Evolutionary conservation across 2,888 invertebrate genomes (phyloP).

Genomic region (Trachelus tabidus): DNA sequence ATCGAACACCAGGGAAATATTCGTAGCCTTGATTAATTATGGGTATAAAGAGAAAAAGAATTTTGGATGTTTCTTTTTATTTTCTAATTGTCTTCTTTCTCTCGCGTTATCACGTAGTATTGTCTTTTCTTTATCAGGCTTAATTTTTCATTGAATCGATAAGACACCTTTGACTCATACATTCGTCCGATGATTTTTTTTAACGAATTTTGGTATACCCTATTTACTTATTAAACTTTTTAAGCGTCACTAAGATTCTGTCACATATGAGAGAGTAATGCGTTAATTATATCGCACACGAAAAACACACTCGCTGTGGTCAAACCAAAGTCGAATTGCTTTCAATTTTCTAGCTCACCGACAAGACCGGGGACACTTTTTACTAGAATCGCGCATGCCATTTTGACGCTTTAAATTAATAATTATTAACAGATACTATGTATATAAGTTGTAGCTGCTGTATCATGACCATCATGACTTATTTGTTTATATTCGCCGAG

Average conservation of each 20-base stretch:
- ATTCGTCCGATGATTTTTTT: constrained; percentile 1
- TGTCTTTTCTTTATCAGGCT: neutral
- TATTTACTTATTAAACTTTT: neutral
- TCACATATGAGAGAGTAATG: neutral
- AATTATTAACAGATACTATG: too few species aligned
- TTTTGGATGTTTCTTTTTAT: neutral
- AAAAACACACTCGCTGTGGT: constrained; percentile 27
- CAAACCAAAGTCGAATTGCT: constrained; percentile 18
- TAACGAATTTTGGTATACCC: constrained; percentile 8
- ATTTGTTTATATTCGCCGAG: too few species aligned
- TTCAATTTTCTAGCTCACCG: neutral
- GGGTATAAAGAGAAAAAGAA: neutral
- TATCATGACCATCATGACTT: too few species aligned
- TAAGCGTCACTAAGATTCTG: neutral
- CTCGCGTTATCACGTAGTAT: neutral
- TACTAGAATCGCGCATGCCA: neutral
- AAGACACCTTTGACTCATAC: neutral
- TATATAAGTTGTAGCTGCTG: too few species aligned
- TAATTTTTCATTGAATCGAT: neutral
- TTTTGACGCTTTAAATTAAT: neutral
- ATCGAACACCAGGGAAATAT: neutral
- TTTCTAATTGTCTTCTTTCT: neutral
- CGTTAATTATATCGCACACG: constrained; percentile 3
- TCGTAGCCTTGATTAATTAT: neutral
- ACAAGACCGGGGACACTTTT: neutral